phyloP scores from a whole-genome alignment of 2,113 vertebrate genomes.

The Myotis lucifugus region DNA sequence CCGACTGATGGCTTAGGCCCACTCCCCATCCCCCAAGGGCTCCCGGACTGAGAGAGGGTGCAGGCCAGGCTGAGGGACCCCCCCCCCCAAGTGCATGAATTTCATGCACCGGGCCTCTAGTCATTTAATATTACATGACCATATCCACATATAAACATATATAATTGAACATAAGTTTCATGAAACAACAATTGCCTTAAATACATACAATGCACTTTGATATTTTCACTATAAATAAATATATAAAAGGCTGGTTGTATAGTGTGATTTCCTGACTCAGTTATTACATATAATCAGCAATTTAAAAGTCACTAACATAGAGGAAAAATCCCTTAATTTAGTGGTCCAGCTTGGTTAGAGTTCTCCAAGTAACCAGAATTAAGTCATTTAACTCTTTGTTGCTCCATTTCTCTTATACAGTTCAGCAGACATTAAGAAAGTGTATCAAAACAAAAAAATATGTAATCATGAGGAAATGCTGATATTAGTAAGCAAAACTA shows the following conservation, averaged over 20 bases:
- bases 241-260: neutral
- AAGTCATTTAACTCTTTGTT: neutral
- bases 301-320: neutral
- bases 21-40: no score
- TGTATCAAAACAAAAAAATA: neutral
- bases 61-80: no score
- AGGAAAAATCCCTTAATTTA: neutral
- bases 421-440: neutral
- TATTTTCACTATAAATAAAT: neutral
- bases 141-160: neutral
- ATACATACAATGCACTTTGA: neutral
- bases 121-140: neutral
- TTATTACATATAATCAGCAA: neutral
- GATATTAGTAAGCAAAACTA: conserved; percentile 42
- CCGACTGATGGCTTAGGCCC: no score
- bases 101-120: no score
- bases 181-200: neutral
- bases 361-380: neutral
- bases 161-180: neutral
- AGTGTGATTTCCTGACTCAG: neutral
- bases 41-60: no score
- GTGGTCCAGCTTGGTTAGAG: neutral
- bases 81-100: no score
- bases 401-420: neutral
- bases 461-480: neutral